Evolutionary conservation across 1,140 invertebrate species (phyloP), one percentile per base, ranked within the genome.

Genomic region (Drosophila bipectinata): DNA sequence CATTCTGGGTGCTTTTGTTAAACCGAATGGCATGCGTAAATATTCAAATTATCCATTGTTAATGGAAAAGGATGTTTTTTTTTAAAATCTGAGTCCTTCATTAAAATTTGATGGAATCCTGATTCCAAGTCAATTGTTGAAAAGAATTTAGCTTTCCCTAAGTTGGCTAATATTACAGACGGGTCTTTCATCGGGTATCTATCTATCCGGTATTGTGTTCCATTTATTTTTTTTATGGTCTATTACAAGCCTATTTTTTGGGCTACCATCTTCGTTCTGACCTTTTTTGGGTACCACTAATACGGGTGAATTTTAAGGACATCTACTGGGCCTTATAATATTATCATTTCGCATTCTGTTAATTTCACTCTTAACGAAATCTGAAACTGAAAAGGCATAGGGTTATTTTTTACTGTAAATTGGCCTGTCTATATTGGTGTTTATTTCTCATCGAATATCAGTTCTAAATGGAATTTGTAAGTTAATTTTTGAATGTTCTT

Each of bases 211-310:
- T 0, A 56, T 44, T 0, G 53, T 44, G 10, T 26, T 41, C 18
- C 18, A 18, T 18, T 47, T 61, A 45, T 57, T 3, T 24, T 59
- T 56, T 57, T n/a, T 26, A 47, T 45, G 37, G 14, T 39, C 52
- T 4, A 39, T 54, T 0, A 54, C 34, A 1, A 54, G 6, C 24
- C 52, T 55, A 1, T 14, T n/a, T 44, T 55, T 44, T 1, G 12
- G 18, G 4, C 8, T 37, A 18, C 28, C 51, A 32, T 52, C 49
- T 52, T 34, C 28, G 5, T 30, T 37, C 5, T 32, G n/a, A 3
- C 37, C 21, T 6, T 56, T 56, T 7, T 45, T 45, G 28, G 24
- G 54, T 26, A 56, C 54, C 5, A 56, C 37, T 5, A 44, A 6
- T 2, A 41, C 53, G 2, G 53, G 21, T 1, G n/a, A 55, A 44